phyloP scores from a whole-genome alignment of 2,113 vertebrate species.

The Cavia porcellus region DNA sequence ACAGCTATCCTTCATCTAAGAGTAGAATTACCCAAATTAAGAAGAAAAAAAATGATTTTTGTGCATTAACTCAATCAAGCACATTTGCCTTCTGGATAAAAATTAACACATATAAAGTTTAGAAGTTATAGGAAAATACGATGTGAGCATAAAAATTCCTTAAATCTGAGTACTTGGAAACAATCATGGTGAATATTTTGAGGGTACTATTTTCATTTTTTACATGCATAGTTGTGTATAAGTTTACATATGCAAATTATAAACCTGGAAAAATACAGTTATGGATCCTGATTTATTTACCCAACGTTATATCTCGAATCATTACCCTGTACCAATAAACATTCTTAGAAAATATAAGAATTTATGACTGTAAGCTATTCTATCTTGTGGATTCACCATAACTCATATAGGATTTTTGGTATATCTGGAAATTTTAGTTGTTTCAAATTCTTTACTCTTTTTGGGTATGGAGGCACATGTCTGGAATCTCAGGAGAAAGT shows the following conservation, averaged over 20 bases:
- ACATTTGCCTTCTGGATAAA: conserved; percentile 30
- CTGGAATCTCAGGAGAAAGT: no score
- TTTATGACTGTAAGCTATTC: neutral
- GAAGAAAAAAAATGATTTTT: conserved; percentile 79
- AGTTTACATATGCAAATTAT: neutral
- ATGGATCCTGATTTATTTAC: neutral
- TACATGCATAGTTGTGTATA: neutral
- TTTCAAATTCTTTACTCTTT: neutral
- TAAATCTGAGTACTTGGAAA: neutral
- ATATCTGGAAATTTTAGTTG: neutral
- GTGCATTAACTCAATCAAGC: conserved; percentile 80
- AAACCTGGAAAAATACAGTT: neutral
- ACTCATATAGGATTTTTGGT: conserved; percentile 9
- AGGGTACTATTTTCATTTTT: conserved; percentile 4
- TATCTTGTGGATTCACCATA: neutral
- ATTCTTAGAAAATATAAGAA: conserved; percentile 27
- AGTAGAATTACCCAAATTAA: conserved; percentile 82
- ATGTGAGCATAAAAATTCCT: neutral
- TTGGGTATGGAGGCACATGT: no score
- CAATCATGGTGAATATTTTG: neutral
- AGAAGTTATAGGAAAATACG: conserved; percentile 39
- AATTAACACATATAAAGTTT: conserved; percentile 51
- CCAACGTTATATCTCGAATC: neutral
- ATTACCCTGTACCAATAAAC: neutral
- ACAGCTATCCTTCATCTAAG: conserved; percentile 83